Percentiles rank a stretch among this genome's conserved stretches.
These are phyloP conservation scores for Cephus rjabovi DNA, from an alignment of 2,888 invertebrate genomes.

Conservation along the genomic window DNA sequence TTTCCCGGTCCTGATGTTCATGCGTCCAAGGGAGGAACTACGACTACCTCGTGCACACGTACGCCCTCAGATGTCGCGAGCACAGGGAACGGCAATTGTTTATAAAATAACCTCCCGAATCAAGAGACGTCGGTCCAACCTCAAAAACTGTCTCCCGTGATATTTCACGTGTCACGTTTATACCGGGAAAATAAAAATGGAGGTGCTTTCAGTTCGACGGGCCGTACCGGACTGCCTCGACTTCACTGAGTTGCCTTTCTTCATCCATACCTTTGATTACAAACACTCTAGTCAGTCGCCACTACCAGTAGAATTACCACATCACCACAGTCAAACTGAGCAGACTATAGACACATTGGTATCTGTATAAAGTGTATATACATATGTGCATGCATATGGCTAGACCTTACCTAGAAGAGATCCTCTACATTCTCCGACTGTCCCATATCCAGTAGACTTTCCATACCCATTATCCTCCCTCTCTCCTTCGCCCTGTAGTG, in stretches of 20 bases:
- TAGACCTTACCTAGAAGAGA: too few relatives aligned
- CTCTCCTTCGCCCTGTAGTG: neutral
- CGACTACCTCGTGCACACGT: too few relatives aligned
- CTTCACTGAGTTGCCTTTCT: conserved; percentile 44
- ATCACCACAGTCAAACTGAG: conserved; percentile 22
- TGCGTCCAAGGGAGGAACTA: too few relatives aligned
- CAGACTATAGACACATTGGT: too few relatives aligned
- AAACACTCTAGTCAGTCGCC: conserved; percentile 40
- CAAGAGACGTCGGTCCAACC: too few relatives aligned
- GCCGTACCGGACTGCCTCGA: conserved; percentile 52
- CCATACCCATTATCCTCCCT: conserved; percentile 44
- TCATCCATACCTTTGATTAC: conserved; percentile 51
- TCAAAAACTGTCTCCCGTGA: neutral
- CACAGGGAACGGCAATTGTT: too few relatives aligned
- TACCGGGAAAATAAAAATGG: conserved; percentile 26
- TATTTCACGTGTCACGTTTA: neutral
- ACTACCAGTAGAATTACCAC: conserved; percentile 9
- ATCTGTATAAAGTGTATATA: too few relatives aligned
- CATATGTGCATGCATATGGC: too few relatives aligned
- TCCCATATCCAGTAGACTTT: conserved; percentile 49
- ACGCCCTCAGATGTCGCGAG: too few relatives aligned
- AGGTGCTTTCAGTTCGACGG: conserved; percentile 56
- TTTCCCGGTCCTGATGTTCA: too few relatives aligned
- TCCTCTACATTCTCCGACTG: conserved; percentile 27
- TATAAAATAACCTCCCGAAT: too few relatives aligned